Evolutionary conservation across 2,888 invertebrate genomes (phyloP), one percentile per base, ranked within the genome.

Genomic region (Rhopalosiphum nymphaeae): DNA sequence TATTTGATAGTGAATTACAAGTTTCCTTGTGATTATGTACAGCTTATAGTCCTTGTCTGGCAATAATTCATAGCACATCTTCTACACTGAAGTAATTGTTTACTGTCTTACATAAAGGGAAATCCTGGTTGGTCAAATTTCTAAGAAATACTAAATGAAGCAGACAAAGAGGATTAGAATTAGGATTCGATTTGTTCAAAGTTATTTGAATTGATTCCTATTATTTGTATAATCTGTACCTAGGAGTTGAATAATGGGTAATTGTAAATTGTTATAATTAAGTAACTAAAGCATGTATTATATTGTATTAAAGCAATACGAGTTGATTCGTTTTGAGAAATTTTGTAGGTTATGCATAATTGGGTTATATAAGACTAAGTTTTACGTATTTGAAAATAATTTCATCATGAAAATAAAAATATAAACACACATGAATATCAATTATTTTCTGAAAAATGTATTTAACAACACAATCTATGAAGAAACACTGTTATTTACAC

Each of bases 51-150:
- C 42, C 78, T 42, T 49, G 78, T 53, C 7, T 84, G 49, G 10
- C 26, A 36, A 3, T 92, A 61, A 46, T 87, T 67, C 49, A 29
- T 29, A 57, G 49, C 29, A 42, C 67, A n/a, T 88, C 53, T 92
- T 42, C 21, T 42, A 36, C 2, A 78, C 16, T 36, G 46, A 61
- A 42, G 67, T 67, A 42, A 92, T 88, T 53, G 87, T 67, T 67
- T 67, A 92, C 29, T 67, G 87, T 67, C 21, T 16, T 29, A 87
- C 42, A 57, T 87, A 67, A 49, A 53, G 49, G 87, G 21, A 92
- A 92, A 67, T 86, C 53, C 36, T 42, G 29, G 49, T 88, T 29
- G 92, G 61, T 92, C 67, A 88, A 92, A 92, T 87, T 92, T 88
- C 49, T 87, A 67, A 42, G 61, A 42, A 87, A 88, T 67, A 44